Base-by-base conservation (phyloP, 2,113 vertebrate genomes). In the Channa argus region DNA sequence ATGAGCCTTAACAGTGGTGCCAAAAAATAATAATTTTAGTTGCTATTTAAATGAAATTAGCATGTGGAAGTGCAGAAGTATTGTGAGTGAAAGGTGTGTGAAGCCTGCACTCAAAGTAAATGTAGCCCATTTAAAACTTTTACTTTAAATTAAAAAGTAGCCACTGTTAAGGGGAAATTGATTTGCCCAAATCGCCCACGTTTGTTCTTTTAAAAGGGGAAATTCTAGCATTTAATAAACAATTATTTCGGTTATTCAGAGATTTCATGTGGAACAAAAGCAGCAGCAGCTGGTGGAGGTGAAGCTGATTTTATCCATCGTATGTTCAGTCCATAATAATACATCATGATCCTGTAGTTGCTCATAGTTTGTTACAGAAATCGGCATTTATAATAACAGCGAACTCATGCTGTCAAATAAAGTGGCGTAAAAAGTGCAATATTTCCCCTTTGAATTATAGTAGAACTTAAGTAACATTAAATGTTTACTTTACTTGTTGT, bases 271-370 rank as follows among this genome's bases (percentile, higher is more conserved):
- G 24, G 24, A 24, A 24, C 24, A 24, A 24, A 24, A 24, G 24
- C 24, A 1, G 24, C 24, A 24, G 24, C 24, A 24, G 33, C 12
- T 70, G 62, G 50, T 63, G 0, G 36, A 74, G 52, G 36, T 47
- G 55, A 38, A 66, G 49, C 49, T 54, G 50, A 60, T 73, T 77
- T 36, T 37, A 43, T 10, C 15, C 52, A 24, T 50, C n/a, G 12
- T 33, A 37, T 24, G 10, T 49, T 77, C 7, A 39, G 5, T 51
- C 68, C 43, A 45, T 45, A 46, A 15, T 14, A 54, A 24, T 34
- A 11, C 4, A 4, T 41, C 39, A 41, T 24, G 1, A 24, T 24
- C 24, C 24, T 24, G 24, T 24, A 24, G 24, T 24, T 24, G 24
- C 24, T 24, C 24, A 24, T 24, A 24, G 24, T 24, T 24, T 24